Evolutionary conservation across 2,797 vertebrate genomes (phyloP).

Genomic region (Apodemus agrarius): DNA sequence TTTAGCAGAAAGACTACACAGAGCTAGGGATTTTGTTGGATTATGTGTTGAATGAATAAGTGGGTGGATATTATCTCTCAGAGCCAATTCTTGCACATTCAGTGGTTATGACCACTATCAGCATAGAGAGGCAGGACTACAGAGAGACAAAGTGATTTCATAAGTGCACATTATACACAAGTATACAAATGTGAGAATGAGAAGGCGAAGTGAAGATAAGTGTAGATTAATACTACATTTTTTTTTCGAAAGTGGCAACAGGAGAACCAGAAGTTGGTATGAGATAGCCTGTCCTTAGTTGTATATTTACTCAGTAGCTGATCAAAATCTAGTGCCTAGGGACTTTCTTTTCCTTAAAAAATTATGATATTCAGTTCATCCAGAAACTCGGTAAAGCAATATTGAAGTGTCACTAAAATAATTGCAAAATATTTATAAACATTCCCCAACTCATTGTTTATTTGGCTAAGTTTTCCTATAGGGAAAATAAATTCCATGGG

Average conservation of each 20-base stretch:
- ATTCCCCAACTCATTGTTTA: background rate
- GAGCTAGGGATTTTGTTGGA: background rate
- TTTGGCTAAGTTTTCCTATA: slow-evolving; percentile 6
- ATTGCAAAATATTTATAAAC: background rate
- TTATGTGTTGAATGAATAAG: background rate
- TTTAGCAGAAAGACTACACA: background rate
- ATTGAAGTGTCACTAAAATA: background rate
- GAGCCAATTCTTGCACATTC: background rate
- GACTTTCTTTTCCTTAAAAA: background rate
- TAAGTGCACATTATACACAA: background rate
- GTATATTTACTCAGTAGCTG: background rate
- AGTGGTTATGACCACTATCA: background rate
- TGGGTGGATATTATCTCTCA: background rate
- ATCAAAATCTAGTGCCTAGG: background rate
- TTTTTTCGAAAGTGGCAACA: background rate
- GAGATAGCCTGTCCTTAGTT: no score
- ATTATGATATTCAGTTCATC: background rate
- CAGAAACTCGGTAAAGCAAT: background rate
- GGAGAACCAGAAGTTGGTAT: no score
- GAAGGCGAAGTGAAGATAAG: background rate
- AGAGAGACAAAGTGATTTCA: background rate
- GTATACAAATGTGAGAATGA: background rate
- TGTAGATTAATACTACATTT: background rate
- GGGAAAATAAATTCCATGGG: slow-evolving; percentile 7
- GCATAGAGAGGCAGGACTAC: background rate